Evolutionary conservation across 2,797 vertebrate genomes (phyloP).

Genomic region (Aeoliscus strigatus): DNA sequence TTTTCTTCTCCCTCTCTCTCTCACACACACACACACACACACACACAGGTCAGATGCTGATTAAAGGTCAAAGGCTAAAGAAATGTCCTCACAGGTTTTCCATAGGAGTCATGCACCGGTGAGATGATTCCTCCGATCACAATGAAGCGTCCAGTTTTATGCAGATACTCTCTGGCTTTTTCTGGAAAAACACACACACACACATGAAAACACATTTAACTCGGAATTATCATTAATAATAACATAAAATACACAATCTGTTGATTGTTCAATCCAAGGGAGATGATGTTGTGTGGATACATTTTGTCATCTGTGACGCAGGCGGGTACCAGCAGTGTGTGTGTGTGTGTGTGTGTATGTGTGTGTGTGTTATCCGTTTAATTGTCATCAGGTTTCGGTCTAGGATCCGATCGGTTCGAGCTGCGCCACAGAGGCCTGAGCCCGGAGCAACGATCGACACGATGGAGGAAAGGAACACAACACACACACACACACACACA

Average conservation of each 20-base stretch:
- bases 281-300: no score
- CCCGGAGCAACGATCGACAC: no score
- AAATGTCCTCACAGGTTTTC: constrained; percentile 92
- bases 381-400: not conserved
- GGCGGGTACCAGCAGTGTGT: not conserved
- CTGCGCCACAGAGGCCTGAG: no score
- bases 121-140: constrained; percentile 98
- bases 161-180: constrained; percentile 91
- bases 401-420: not conserved
- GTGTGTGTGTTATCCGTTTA: not conserved
- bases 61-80: no score
- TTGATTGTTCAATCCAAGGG: no score
- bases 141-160: constrained; percentile 92
- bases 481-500: no score
- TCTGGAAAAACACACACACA: constrained; percentile 71
- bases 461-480: no score
- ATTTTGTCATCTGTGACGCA: constrained; percentile 1
- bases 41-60: not conserved
- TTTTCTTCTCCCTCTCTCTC: no score
- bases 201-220: not conserved
- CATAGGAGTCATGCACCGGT: constrained; percentile 95
- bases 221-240: no score
- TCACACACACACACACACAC: no score
- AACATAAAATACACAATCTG: no score
- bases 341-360: no score